Conservation (phyloP, 1,140 invertebrate species). For the Octopus bimaculoides region DNA sequence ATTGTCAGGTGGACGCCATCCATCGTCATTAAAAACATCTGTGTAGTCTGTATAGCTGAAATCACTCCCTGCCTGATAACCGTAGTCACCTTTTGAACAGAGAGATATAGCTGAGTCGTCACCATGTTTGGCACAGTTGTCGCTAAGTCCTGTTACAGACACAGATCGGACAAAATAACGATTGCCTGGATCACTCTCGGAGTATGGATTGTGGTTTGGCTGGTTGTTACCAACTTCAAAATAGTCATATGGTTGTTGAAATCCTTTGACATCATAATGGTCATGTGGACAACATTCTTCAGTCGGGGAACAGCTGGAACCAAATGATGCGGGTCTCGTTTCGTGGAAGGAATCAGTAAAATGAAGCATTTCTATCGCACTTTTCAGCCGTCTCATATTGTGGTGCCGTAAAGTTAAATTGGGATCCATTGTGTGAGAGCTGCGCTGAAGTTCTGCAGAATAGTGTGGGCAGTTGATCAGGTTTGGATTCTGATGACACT, state of each 20-base stretch:
- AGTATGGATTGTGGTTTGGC: conserved; percentile 19
- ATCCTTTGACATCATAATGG: background rate
- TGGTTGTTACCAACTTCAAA: background rate
- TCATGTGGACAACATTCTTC: background rate
- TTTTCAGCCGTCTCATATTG: conserved; percentile 36
- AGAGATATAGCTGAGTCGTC: conserved; percentile 50
- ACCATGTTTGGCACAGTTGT: conserved; percentile 32
- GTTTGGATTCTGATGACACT: too few species aligned
- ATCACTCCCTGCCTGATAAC: conserved; percentile 45
- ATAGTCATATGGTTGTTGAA: background rate
- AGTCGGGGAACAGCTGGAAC: background rate
- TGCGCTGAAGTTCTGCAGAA: background rate
- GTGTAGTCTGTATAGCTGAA: conserved; percentile 42
- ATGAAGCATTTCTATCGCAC: conserved; percentile 40
- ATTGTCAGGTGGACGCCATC: conserved; percentile 45
- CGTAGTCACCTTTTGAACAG: conserved; percentile 43
- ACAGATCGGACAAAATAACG: conserved; percentile 28
- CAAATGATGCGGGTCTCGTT: conserved; percentile 14
- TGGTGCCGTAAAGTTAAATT: conserved; percentile 48
- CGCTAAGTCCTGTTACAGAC: conserved; percentile 35
- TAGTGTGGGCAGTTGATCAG: background rate
- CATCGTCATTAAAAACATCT: conserved; percentile 33
- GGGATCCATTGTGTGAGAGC: conserved; percentile 26
- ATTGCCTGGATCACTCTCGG: conserved; percentile 37
- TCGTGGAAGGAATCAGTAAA: conserved; percentile 36